phyloP scores from a whole-genome alignment of 1,140 invertebrate species.

The Mactra quadrangularis region DNA sequence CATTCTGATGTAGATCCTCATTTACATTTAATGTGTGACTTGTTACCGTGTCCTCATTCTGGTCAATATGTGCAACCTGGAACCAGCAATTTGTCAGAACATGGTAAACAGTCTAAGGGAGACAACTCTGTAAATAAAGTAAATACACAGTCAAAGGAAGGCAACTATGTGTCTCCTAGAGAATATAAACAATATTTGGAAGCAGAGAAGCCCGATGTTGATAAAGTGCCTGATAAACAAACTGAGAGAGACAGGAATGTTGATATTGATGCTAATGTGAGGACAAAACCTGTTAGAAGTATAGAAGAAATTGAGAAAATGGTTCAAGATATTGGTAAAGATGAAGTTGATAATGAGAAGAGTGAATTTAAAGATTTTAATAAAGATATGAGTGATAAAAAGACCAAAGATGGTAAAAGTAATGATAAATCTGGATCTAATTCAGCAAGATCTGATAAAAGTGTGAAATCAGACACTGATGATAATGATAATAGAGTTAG shows the following conservation, averaged over 20 bases:
- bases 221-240: background rate
- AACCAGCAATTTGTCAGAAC: background rate
- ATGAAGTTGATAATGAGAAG: slow-evolving; percentile 18
- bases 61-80: background rate
- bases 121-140: background rate
- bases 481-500: background rate
- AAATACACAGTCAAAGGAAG: background rate
- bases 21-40: slow-evolving; percentile 74
- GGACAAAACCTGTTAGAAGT: slow-evolving; percentile 1
- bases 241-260: background rate
- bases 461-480: background rate
- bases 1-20: slow-evolving; percentile 69
- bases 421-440: slow-evolving; percentile 3
- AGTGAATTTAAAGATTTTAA: background rate
- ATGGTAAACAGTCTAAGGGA: background rate
- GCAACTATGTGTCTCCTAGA: background rate
- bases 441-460: background rate
- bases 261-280: background rate
- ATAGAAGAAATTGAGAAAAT: slow-evolving; percentile 40
- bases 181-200: slow-evolving; percentile 70
- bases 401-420: background rate
- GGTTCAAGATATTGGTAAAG: slow-evolving; percentile 23
- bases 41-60: slow-evolving; percentile 71
- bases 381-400: background rate
- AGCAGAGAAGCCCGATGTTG: slow-evolving; percentile 71